These are phyloP conservation scores for Brachypalpus laphriformis DNA, from an alignment of 2,888 invertebrate genomes.

Conservation along the genomic window DNA sequence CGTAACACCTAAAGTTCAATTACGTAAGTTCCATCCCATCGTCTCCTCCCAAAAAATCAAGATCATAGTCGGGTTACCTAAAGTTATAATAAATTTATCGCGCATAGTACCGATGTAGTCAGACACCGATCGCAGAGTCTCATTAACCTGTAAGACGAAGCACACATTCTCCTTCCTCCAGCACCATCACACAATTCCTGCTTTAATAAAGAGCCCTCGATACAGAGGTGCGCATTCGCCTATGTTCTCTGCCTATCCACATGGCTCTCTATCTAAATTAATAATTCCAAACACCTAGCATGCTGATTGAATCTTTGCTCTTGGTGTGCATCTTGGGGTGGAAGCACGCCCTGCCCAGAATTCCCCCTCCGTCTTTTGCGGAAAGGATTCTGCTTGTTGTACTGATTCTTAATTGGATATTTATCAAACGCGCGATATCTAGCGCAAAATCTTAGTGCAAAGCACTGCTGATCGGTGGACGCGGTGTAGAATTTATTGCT, in stretches of 20 bases:
- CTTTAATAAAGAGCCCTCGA: slow-evolving; percentile 58
- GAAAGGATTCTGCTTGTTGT: slow-evolving; percentile 20
- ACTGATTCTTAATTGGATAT: slow-evolving; percentile 73
- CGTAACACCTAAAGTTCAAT: not conserved
- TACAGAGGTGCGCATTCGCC: slow-evolving; percentile 21
- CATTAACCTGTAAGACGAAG: slow-evolving; percentile 26
- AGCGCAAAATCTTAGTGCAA: slow-evolving; percentile 55
- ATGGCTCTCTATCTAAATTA: slow-evolving; percentile 66
- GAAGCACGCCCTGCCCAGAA: slow-evolving; percentile 35
- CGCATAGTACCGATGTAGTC: not conserved
- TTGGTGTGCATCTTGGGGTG: slow-evolving; percentile 14
- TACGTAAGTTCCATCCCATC: not conserved
- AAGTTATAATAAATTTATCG: slow-evolving; percentile 43
- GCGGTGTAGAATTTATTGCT: slow-evolving; percentile 62
- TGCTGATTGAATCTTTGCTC: slow-evolving; percentile 64
- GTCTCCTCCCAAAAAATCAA: not conserved
- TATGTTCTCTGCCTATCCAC: not conserved
- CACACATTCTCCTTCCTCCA: slow-evolving; percentile 5
- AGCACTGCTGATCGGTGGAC: slow-evolving; percentile 53
- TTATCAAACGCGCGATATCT: slow-evolving; percentile 64
- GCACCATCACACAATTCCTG: slow-evolving; percentile 10
- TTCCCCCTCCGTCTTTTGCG: not conserved
- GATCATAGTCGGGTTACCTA: not conserved
- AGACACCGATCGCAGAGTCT: not conserved
- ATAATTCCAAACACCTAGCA: slow-evolving; percentile 69